Conservation (phyloP, 1,140 invertebrate species). For the Proctacanthus coquilletti region DNA sequence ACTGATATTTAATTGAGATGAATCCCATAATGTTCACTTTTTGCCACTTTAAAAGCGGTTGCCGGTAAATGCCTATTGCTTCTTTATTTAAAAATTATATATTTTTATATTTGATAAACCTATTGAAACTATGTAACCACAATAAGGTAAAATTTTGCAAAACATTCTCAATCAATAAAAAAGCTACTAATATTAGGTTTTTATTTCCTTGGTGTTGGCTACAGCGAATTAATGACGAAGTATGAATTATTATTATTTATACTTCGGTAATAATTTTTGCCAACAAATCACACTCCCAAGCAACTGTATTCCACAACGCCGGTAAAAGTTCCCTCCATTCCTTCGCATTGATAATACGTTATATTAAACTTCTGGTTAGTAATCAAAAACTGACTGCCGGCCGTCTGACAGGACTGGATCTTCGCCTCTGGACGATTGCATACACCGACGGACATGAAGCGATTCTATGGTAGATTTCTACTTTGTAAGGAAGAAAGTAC, state of each 20-base stretch:
- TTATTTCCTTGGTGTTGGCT: constrained; percentile 85
- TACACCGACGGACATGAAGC: constrained; percentile 81
- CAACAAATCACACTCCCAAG: constrained; percentile 87
- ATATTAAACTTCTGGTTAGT: constrained; percentile 96
- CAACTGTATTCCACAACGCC: constrained; percentile 87
- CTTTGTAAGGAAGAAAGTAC: too few species aligned
- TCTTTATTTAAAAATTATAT: too few species aligned
- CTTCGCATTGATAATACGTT: constrained; percentile 76
- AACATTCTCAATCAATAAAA: too few species aligned
- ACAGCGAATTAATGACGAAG: constrained; percentile 92
- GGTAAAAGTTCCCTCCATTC: constrained; percentile 65
- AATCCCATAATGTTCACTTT: too few species aligned
- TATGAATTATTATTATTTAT: too few species aligned
- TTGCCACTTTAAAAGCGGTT: too few species aligned
- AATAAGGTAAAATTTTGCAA: too few species aligned
- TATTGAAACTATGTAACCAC: too few species aligned
- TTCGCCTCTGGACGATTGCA: constrained; percentile 73
- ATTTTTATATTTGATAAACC: too few species aligned
- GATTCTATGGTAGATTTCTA: constrained; percentile 46
- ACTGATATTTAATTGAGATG: too few species aligned
- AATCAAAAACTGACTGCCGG: constrained; percentile 89
- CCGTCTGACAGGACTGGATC: constrained; percentile 87
- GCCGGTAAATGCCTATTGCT: too few species aligned
- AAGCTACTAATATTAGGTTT: too few species aligned
- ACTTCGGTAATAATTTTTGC: constrained; percentile 83